These are phyloP conservation scores for Lochmaea crataegi DNA, from an alignment of 2,888 invertebrate genomes.

Conservation along the genomic window DNA sequence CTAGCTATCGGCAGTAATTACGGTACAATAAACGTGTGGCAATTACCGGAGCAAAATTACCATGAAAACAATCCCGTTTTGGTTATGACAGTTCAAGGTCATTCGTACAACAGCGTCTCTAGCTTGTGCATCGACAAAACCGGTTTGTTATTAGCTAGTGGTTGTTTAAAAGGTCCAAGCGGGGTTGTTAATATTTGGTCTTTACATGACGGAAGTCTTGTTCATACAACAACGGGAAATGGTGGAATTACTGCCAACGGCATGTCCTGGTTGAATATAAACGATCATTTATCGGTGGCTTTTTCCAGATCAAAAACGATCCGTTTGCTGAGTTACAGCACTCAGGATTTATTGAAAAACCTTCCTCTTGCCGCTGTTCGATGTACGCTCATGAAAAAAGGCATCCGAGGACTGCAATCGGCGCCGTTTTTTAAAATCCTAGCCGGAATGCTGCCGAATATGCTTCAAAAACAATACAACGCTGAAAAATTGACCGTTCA, in stretches of 20 bases:
- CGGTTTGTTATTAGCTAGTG: slow-evolving; percentile 69
- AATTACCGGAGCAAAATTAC: slow-evolving; percentile 57
- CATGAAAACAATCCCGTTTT: slow-evolving; percentile 56
- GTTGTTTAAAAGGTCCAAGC: slow-evolving; percentile 64
- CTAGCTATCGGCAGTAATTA: slow-evolving; percentile 69
- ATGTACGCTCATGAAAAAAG: slow-evolving; percentile 66
- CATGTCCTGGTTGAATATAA: slow-evolving; percentile 67
- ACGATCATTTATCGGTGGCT: slow-evolving; percentile 66
- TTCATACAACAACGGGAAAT: slow-evolving; percentile 68
- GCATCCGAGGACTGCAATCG: slow-evolving; percentile 67
- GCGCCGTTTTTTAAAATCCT: slow-evolving; percentile 69
- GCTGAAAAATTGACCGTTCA: slow-evolving; percentile 70
- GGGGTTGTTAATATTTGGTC: slow-evolving; percentile 74
- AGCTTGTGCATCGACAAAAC: slow-evolving; percentile 67
- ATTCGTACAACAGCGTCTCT: slow-evolving; percentile 68
- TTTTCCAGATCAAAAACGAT: slow-evolving; percentile 69
- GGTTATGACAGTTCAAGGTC: slow-evolving; percentile 67
- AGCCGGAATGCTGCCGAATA: slow-evolving; percentile 66
- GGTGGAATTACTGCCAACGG: slow-evolving; percentile 66
- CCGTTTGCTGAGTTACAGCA: slow-evolving; percentile 64
- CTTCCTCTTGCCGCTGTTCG: slow-evolving; percentile 68
- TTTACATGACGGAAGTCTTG: slow-evolving; percentile 69
- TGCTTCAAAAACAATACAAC: slow-evolving; percentile 68
- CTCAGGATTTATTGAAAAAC: slow-evolving; percentile 64
- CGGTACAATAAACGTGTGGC: slow-evolving; percentile 68